phyloP scores from a whole-genome alignment of 2,888 invertebrate species.

The Apamea sordens region DNA sequence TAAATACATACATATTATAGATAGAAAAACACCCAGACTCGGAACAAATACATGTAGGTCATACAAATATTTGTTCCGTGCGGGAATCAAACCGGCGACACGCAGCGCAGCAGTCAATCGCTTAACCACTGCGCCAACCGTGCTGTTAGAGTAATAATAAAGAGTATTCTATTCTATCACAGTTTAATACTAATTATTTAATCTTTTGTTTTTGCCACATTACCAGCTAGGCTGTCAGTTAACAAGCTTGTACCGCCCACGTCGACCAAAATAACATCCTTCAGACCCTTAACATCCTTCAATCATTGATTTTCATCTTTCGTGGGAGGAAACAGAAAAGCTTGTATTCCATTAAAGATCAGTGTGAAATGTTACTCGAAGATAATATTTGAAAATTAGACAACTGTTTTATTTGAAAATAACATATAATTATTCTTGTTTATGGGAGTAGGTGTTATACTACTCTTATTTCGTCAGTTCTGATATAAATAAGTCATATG shows the following conservation, averaged over 20 bases:
- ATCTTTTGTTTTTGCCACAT: not conserved
- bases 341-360: conserved; percentile 11
- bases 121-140: too few species aligned
- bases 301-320: conserved; percentile 15
- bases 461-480: too few species aligned
- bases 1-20: too few species aligned
- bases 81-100: too few species aligned
- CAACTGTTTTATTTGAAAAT: not conserved
- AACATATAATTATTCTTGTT: not conserved
- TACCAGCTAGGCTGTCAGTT: not conserved
- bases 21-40: too few species aligned
- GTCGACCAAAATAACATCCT: conserved; percentile 18
- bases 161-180: too few species aligned
- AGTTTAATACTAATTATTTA: not conserved
- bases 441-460: not conserved
- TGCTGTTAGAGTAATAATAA: too few species aligned
- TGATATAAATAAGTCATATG: too few species aligned
- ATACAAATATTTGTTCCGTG: too few species aligned
- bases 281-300: conserved; percentile 6
- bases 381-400: not conserved
- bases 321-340: not conserved
- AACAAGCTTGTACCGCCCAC: not conserved
- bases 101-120: too few species aligned
- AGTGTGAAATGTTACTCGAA: not conserved
- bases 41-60: too few species aligned